phyloP scores from a whole-genome alignment of 2,113 vertebrate species.

The Nyctereutes procyonoides region DNA sequence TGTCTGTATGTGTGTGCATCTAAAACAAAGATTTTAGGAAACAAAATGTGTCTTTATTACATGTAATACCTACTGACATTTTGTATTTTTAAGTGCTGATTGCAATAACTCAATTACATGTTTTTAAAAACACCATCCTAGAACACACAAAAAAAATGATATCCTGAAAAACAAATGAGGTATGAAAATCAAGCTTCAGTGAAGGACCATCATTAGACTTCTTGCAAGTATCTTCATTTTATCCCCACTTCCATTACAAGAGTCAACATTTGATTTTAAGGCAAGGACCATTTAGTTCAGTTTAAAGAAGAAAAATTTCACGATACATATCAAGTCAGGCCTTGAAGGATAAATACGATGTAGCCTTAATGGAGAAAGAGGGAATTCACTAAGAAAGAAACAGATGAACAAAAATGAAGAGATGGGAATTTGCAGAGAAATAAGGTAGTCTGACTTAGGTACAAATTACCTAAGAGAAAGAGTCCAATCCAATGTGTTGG shows the following conservation, averaged over 20 bases:
- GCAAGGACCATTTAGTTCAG: background rate
- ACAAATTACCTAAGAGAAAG: background rate
- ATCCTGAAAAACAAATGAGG: background rate
- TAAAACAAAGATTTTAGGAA: background rate
- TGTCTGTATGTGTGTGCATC: background rate
- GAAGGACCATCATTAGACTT: background rate
- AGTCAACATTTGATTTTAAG: background rate
- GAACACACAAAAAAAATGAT: background rate
- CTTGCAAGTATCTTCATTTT: background rate
- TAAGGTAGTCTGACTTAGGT: background rate
- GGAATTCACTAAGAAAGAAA: background rate
- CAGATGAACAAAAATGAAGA: slow-evolving; percentile 1
- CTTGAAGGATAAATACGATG: background rate
- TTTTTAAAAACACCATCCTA: background rate
- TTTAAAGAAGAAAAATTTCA: background rate
- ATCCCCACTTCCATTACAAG: background rate
- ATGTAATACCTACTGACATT: background rate
- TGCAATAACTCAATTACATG: background rate
- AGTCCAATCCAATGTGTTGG: background rate
- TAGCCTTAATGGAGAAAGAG: background rate
- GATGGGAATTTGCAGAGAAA: background rate
- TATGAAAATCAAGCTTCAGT: background rate
- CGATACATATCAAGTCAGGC: background rate
- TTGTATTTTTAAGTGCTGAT: background rate
- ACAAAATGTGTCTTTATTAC: background rate